A percentile compares a stretch with the other conserved stretches of the same genome.
Evolutionary conservation across 2,797 vertebrate species (phyloP).

Genomic region (Anguilla anguilla): DNA sequence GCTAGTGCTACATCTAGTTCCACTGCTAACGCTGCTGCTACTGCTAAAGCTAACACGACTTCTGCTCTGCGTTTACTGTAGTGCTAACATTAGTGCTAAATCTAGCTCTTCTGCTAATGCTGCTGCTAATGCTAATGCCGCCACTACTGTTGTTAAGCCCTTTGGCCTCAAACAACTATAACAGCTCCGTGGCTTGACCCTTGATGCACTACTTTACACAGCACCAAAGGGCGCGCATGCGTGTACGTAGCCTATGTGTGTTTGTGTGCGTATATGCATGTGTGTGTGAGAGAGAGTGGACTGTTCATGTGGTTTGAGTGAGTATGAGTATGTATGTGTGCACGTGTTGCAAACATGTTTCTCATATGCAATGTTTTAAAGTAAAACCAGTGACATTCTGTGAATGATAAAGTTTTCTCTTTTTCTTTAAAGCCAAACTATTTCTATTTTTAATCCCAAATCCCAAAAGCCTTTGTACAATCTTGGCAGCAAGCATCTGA

Average conservation of each 20-base stretch:
- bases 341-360: neutral
- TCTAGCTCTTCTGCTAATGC: too few species aligned
- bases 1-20: too few species aligned
- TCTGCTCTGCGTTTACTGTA: too few species aligned
- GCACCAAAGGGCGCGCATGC: too few species aligned
- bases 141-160: too few species aligned
- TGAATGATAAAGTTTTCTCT: neutral
- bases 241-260: constrained; percentile 24
- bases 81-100: too few species aligned
- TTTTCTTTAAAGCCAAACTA: neutral
- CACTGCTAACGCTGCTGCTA: too few species aligned
- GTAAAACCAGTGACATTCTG: neutral
- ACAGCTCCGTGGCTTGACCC: neutral
- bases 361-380: neutral
- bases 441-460: neutral
- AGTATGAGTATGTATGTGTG: too few species aligned
- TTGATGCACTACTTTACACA: neutral
- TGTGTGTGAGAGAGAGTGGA: neutral
- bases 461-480: constrained; percentile 18
- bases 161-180: neutral
- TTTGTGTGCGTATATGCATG: constrained; percentile 28
- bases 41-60: too few species aligned
- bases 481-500: constrained; percentile 17
- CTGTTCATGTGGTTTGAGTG: neutral
- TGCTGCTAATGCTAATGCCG: too few species aligned